phyloP scores from a whole-genome alignment of 2,797 vertebrate species.

The Muraenolepis orangiensis region DNA sequence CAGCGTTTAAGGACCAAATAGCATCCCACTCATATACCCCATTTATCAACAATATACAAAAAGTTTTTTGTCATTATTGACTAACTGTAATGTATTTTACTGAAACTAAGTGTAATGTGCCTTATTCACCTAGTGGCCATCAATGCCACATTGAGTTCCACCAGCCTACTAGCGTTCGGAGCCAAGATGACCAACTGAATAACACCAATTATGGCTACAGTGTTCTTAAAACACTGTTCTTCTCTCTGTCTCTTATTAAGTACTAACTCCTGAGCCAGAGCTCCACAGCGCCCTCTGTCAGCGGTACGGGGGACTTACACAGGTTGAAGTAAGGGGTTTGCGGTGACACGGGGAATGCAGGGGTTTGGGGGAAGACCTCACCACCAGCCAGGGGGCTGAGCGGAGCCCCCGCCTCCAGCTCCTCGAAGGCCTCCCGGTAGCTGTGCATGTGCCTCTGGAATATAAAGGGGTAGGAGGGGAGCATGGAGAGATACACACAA shows the following conservation, averaged over 20 bases:
- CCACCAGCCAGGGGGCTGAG: conserved; percentile 79
- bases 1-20: not conserved
- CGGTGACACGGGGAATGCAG: conserved; percentile 79
- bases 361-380: conserved; percentile 87
- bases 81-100: not conserved
- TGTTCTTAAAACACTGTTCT: not conserved
- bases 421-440: conserved; percentile 97
- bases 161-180: not conserved
- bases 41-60: not conserved
- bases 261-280: conserved; percentile 21
- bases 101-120: not conserved
- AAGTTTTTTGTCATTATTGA: not conserved
- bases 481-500: conserved; percentile 6
- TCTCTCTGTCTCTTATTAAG: not conserved
- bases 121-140: not conserved
- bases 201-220: not conserved
- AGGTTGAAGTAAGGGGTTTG: conserved; percentile 84
- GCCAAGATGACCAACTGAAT: not conserved
- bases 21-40: not conserved
- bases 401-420: conserved; percentile 79
- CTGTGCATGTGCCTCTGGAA: conserved; percentile 93
- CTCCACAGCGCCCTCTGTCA: conserved; percentile 70
- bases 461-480: not conserved
- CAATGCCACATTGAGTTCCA: not conserved
- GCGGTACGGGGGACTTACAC: conserved; percentile 74